These are phyloP conservation scores for Euproctis similis DNA, from an alignment of 2,888 invertebrate genomes.

Conservation along the genomic window DNA sequence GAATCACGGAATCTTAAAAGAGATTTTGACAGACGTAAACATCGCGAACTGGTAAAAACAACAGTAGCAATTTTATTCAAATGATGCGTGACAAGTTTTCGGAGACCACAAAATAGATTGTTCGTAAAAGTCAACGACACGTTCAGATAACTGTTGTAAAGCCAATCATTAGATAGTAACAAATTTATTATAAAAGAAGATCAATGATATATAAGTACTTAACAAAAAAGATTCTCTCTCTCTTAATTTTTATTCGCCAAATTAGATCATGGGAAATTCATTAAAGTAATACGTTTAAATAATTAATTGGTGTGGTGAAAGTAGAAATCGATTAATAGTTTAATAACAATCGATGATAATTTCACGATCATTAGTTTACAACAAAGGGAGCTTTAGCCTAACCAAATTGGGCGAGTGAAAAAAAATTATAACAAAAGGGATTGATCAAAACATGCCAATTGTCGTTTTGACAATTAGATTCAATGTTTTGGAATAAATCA, in stretches of 20 bases:
- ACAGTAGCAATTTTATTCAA: constrained; percentile 2
- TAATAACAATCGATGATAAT: constrained; percentile 34
- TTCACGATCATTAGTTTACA: constrained; percentile 31
- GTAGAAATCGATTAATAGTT: constrained; percentile 36
- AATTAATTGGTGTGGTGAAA: constrained; percentile 43
- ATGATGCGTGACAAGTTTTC: constrained; percentile 4
- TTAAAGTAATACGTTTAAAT: constrained; percentile 26
- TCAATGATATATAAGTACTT: too few relatives aligned
- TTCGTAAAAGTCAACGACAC: neutral
- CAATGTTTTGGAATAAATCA: constrained; percentile 39
- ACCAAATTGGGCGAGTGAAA: too few relatives aligned
- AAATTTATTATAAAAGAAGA: too few relatives aligned
- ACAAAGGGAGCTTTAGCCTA: too few relatives aligned
- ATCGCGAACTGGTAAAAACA: constrained; percentile 1
- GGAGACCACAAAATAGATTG: constrained; percentile 4
- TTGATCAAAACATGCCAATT: constrained; percentile 26
- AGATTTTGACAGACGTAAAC: neutral
- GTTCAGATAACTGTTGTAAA: neutral
- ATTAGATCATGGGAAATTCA: constrained; percentile 21
- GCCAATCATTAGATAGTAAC: neutral
- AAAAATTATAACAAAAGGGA: constrained; percentile 29
- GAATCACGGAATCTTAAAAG: neutral
- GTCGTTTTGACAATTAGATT: constrained; percentile 26
- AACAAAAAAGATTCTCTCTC: too few relatives aligned
- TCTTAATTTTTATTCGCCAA: constrained; percentile 14